Base-by-base conservation (phyloP, 2,797 vertebrate species). In the Tadarida brasiliensis region DNA sequence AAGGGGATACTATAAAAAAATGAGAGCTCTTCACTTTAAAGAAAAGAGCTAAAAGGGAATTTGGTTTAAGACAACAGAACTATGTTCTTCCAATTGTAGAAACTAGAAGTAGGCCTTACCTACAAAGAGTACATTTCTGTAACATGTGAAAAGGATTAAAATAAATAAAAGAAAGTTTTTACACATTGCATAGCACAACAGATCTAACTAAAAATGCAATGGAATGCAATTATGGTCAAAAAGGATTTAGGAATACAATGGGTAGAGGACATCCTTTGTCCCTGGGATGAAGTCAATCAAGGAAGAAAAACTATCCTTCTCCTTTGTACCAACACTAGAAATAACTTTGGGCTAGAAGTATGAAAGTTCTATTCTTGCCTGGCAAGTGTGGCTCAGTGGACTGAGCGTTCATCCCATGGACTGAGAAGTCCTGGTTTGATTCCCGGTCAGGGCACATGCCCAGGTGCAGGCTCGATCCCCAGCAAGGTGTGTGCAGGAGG, bases 251-350 rank as follows among this genome's bases (percentile, higher is more conserved):
- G 63, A 17, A 26, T 11, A 86, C 51, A 86, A 57, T 11, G 28
- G 44, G n/a, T 10, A 94, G 68, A 82, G 26, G 51, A 30, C 77
- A 92, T n/a, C 57, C 20, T 61, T 22, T 54, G 35, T 33, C 33
- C 74, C 30, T 26, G 35, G 85, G 10, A 35, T 67, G 15, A 94
- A 87, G 71, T 57, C 63, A 77, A 65, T 44, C 56, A 84, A 90
- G 15, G 19, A 90, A 87, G 49, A 87, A 95, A 92, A 91, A 3
- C 28, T 80, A 65, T 44, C 57, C 15, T 96, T 86, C 30, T 59
- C 68, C 33, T 94, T 80, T 89, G 15, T 89, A 39, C 11, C 73
- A 96, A 91, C 20, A 73, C 20, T 85, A 94, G 71, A 77, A 88
- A 78, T 24, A 82, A 56, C 49, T 88, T 7, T 71, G 33, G 24